A percentile compares a stretch with the other conserved stretches of the same genome.
phyloP scores from a whole-genome alignment of 2,888 invertebrate genomes.

The Eupithecia vulgata region DNA sequence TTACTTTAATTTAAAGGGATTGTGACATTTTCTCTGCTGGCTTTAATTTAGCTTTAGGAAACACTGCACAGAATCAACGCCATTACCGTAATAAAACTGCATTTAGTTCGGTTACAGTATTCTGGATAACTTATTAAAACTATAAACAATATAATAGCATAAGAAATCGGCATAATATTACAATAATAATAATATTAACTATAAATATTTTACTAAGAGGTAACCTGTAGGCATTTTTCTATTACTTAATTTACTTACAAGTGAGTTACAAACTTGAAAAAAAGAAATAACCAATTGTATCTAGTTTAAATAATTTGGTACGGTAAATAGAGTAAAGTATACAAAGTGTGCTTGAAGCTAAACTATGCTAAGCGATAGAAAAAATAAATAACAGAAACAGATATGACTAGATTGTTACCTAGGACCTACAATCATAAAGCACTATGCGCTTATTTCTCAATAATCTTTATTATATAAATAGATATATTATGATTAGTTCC shows the following conservation, averaged over 20 bases:
- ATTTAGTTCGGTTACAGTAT: conserved; percentile 65
- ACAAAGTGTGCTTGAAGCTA: conserved; percentile 81
- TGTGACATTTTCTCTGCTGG: background rate
- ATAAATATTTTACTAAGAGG: conserved; percentile 38
- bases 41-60: conserved; percentile 5
- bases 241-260: conserved; percentile 41
- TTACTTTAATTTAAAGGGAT: background rate
- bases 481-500: conserved; percentile 82
- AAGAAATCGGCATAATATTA: conserved; percentile 36
- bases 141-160: conserved; percentile 43
- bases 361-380: conserved; percentile 83
- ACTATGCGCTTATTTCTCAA: conserved; percentile 83
- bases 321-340: conserved; percentile 56
- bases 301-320: conserved; percentile 52
- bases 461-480: conserved; percentile 81
- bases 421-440: conserved; percentile 82
- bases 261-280: conserved; percentile 46
- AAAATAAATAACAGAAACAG: conserved; percentile 78
- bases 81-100: conserved; percentile 36
- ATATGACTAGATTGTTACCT: conserved; percentile 84
- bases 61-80: background rate
- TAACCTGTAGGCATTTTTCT: conserved; percentile 39
- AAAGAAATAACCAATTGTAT: conserved; percentile 43
- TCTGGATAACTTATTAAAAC: conserved; percentile 83
- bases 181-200: conserved; percentile 29